phyloP scores from a whole-genome alignment of 1,140 invertebrate species.

The Tetramorium alpestre region DNA sequence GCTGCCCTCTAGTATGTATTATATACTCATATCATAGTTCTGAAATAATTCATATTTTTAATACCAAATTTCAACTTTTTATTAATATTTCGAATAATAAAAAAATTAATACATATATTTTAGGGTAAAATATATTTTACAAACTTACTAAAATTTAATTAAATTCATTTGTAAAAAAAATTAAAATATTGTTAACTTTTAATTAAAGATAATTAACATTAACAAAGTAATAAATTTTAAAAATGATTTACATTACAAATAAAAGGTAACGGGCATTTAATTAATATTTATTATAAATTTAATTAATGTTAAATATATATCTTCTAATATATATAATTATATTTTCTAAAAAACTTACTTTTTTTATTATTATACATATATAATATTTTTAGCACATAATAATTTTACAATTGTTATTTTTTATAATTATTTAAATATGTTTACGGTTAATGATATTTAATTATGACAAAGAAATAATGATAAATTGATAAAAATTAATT shows the following conservation, averaged over 20 bases:
- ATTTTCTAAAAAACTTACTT: neutral
- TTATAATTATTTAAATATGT: neutral
- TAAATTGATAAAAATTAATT: neutral
- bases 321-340: neutral
- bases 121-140: conserved; percentile 3
- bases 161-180: neutral
- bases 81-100: neutral
- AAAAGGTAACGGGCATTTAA: neutral
- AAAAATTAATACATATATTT: neutral
- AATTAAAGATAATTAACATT: neutral
- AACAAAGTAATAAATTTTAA: neutral
- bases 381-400: neutral
- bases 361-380: neutral
- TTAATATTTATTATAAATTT: neutral
- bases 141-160: neutral
- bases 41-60: neutral
- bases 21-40: neutral
- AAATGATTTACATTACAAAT: neutral
- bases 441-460: neutral
- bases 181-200: neutral
- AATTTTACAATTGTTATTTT: neutral
- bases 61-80: neutral
- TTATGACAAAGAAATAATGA: neutral
- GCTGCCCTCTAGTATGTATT: conserved; percentile 30
- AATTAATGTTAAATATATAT: neutral